Evolutionary conservation across 2,113 vertebrate genomes (phyloP).

Genomic region (Dicerorhinus sumatrensis): DNA sequence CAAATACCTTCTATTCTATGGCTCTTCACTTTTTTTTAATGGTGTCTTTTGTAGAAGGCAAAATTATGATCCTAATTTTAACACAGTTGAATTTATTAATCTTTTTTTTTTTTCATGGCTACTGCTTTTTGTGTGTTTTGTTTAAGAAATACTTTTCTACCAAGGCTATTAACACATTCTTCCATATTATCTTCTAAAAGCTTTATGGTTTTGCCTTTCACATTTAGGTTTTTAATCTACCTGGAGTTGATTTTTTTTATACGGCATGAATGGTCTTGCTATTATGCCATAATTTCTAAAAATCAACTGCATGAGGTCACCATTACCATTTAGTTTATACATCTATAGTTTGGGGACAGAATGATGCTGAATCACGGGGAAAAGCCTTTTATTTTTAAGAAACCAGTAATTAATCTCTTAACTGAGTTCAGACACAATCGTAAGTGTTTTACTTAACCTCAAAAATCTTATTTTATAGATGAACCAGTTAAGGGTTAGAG

Average conservation of each 20-base stretch:
- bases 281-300: constrained; percentile 69
- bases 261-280: constrained; percentile 59
- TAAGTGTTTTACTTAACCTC: constrained; percentile 37
- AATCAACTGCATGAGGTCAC: constrained; percentile 67
- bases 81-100: constrained; percentile 57
- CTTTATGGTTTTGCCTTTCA: constrained; percentile 72
- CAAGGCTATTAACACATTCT: constrained; percentile 49
- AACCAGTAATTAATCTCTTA: neutral
- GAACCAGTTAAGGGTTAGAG: neutral
- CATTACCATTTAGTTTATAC: constrained; percentile 13
- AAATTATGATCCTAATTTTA: constrained; percentile 53
- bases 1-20: neutral
- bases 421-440: neutral
- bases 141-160: constrained; percentile 56
- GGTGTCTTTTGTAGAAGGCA: neutral
- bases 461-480: constrained; percentile 22
- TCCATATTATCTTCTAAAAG: constrained; percentile 65
- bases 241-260: constrained; percentile 71
- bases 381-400: neutral
- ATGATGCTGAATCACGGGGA: neutral
- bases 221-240: constrained; percentile 73
- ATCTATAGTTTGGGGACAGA: neutral
- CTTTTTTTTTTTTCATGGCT: constrained; percentile 67
- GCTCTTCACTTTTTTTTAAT: neutral
- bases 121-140: constrained; percentile 49